These are phyloP conservation scores for Alligator mississippiensis DNA, from an alignment of 2,113 vertebrate genomes.

Conservation along the genomic window DNA sequence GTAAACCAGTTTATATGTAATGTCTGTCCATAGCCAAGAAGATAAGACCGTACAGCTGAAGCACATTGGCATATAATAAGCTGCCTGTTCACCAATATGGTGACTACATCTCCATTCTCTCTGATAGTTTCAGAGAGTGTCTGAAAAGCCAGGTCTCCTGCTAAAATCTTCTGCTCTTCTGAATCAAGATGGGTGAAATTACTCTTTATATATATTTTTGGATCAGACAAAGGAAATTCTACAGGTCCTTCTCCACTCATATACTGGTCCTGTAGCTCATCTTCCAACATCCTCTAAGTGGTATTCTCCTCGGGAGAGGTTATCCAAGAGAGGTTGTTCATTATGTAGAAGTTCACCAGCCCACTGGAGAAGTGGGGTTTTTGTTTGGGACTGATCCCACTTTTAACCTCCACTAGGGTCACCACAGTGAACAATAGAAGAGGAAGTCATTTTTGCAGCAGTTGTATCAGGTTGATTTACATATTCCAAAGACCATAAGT, in stretches of 20 bases:
- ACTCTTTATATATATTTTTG: neutral
- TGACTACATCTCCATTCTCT: fast-evolving
- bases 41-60: neutral
- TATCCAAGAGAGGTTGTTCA: neutral
- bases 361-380: neutral
- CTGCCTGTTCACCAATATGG: neutral
- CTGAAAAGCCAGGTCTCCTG: neutral
- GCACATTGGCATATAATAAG: neutral
- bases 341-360: neutral
- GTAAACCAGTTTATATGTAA: too few species aligned
- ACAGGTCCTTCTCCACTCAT: neutral
- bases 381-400: neutral
- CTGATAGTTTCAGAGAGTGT: neutral
- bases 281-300: neutral
- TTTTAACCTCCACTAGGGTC: neutral
- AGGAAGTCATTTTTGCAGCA: neutral
- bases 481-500: slow-evolving; percentile 11
- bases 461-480: slow-evolving; percentile 4
- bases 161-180: neutral
- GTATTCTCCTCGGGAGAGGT: neutral
- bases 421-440: neutral
- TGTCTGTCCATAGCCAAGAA: neutral
- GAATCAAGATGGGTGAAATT: neutral
- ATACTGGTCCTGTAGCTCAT: neutral
- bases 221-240: neutral